Conservation (phyloP, 2,113 vertebrate genomes). For the Prietella phreatophila region DNA sequence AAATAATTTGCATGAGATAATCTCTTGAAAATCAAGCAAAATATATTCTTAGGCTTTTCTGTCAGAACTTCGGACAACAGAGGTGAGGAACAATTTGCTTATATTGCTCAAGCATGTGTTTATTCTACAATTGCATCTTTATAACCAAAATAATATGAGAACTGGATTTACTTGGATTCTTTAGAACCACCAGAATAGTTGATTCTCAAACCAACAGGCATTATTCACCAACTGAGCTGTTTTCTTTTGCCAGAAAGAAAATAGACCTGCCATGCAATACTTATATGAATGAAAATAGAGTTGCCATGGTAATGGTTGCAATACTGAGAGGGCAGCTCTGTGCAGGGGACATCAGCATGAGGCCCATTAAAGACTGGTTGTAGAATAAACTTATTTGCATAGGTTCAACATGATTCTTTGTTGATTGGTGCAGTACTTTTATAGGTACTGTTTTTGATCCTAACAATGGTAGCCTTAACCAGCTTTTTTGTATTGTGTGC, state of each 20-base stretch:
- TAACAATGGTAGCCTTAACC: not conserved
- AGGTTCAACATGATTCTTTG: not conserved
- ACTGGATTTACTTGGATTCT: conserved; percentile 1
- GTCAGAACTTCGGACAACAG: not conserved
- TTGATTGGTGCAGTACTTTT: not conserved
- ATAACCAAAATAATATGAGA: not conserved
- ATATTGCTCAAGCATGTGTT: not conserved
- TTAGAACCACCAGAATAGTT: not conserved
- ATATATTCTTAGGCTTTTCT: not conserved
- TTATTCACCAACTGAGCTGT: not conserved
- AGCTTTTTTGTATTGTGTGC: not conserved
- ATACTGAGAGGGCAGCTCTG: not conserved
- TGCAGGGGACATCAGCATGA: not conserved
- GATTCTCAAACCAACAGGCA: not conserved
- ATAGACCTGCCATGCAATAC: not conserved
- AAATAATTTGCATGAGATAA: not conserved
- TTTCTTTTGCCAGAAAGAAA: not conserved
- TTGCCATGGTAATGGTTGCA: conserved; percentile 1
- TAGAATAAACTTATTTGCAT: not conserved
- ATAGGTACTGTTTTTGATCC: not conserved
- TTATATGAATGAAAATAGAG: conserved; percentile 13
- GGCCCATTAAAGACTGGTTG: not conserved
- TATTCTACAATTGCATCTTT: not conserved
- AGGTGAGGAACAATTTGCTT: not conserved
- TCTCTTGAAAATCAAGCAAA: not conserved